phyloP scores from a whole-genome alignment of 1,140 invertebrate genomes.

The Adelges cooleyi region DNA sequence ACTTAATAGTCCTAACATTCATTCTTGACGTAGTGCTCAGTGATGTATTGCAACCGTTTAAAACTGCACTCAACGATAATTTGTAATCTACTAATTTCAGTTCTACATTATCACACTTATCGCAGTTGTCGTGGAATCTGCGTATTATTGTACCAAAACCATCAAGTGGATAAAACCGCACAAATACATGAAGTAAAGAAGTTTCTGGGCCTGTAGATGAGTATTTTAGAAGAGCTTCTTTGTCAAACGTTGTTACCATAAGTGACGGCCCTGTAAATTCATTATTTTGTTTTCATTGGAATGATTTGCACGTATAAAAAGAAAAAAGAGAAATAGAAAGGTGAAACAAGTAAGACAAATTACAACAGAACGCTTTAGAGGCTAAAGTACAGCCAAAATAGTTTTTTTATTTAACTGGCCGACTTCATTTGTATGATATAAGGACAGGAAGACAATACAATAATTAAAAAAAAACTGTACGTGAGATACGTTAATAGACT shows the following conservation, averaged over 20 bases:
- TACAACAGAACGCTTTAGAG: too few relatives aligned
- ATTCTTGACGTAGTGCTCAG: not conserved
- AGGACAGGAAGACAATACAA: too few relatives aligned
- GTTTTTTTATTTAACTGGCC: too few relatives aligned
- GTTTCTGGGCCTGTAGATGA: not conserved
- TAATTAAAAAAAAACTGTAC: too few relatives aligned
- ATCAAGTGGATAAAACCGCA: conserved; percentile 10
- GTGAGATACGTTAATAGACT: too few relatives aligned
- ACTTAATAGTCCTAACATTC: conserved; percentile 6
- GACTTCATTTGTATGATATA: too few relatives aligned
- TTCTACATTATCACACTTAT: not conserved
- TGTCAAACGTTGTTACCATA: conserved; percentile 14
- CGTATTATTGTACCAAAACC: not conserved
- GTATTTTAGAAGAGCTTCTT: conserved; percentile 3
- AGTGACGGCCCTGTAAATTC: not conserved
- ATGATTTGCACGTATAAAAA: too few relatives aligned
- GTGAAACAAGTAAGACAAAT: too few relatives aligned
- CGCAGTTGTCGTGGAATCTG: not conserved
- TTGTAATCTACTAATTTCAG: not conserved
- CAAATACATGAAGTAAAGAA: not conserved
- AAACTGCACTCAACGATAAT: not conserved
- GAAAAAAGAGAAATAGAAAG: too few relatives aligned
- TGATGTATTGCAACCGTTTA: not conserved
- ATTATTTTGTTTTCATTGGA: too few relatives aligned
- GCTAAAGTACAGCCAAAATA: too few relatives aligned